Conservation (phyloP, 2,888 invertebrate genomes). For the Zonitis immaculata region DNA sequence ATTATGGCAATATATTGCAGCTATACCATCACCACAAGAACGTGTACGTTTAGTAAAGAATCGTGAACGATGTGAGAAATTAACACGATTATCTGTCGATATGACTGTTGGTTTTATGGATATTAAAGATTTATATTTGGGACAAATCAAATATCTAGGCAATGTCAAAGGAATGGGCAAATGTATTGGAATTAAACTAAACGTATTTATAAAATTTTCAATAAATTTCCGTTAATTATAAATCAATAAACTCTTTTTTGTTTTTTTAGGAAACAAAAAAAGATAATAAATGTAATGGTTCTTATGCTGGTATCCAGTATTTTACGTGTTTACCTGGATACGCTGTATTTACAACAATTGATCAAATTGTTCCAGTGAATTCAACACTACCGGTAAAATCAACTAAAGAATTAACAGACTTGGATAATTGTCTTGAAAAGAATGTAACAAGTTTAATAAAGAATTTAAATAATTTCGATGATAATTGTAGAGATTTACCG, state of each 20-base stretch:
- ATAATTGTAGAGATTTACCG: constrained; percentile 21
- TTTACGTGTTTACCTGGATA: constrained; percentile 43
- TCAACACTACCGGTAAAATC: constrained; percentile 13
- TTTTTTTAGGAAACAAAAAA: constrained; percentile 38
- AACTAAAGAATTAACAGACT: constrained; percentile 18
- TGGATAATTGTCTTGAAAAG: constrained; percentile 30
- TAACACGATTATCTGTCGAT: constrained; percentile 43
- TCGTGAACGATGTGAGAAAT: constrained; percentile 47
- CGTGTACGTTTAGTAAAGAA: constrained; percentile 51
- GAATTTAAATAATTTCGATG: constrained; percentile 3
- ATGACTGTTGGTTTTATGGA: constrained; percentile 46
- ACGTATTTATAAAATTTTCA: constrained; percentile 49
- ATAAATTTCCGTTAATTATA: not conserved
- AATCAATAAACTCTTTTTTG: not conserved
- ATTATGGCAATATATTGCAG: constrained; percentile 53
- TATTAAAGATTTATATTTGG: constrained; percentile 38
- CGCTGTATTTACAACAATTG: constrained; percentile 46
- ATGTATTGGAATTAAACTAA: constrained; percentile 55
- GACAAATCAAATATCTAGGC: constrained; percentile 55
- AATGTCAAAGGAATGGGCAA: constrained; percentile 53
- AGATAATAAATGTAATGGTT: constrained; percentile 43
- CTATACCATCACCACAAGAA: constrained; percentile 52
- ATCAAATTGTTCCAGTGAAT: constrained; percentile 32
- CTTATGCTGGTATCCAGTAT: constrained; percentile 43
- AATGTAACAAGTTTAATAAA: constrained; percentile 30